These are phyloP conservation scores for Panthera tigris DNA, from an alignment of 2,113 vertebrate genomes.

Conservation along the genomic window DNA sequence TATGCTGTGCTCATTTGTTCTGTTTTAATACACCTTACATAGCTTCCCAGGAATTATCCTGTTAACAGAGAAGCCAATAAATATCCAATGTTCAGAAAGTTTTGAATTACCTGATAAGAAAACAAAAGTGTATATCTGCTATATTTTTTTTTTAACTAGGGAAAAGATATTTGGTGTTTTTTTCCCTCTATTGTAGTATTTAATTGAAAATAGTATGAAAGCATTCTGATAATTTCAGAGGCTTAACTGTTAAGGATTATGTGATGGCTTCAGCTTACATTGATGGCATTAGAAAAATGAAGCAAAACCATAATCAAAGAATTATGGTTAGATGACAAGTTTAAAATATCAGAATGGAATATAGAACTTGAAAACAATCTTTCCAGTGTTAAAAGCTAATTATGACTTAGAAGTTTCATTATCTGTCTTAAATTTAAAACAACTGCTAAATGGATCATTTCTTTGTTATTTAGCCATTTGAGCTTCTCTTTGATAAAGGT, in stretches of 20 bases:
- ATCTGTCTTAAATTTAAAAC: slow-evolving; percentile 74
- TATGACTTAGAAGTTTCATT: slow-evolving; percentile 70
- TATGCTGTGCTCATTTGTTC: not conserved
- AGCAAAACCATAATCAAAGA: not conserved
- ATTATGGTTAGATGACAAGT: slow-evolving; percentile 34
- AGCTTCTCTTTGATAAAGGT: slow-evolving; percentile 74
- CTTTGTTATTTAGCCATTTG: slow-evolving; percentile 77
- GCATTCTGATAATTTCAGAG: not conserved
- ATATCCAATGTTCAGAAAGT: not conserved
- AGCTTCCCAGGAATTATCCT: not conserved
- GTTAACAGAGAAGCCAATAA: not conserved
- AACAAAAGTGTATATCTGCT: not conserved
- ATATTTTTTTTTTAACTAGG: not conserved
- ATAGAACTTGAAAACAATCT: slow-evolving; percentile 50
- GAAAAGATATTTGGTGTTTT: not conserved
- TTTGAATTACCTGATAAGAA: slow-evolving; percentile 3
- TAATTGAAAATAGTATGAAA: slow-evolving; percentile 24
- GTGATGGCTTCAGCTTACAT: slow-evolving; percentile 7
- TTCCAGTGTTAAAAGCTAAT: slow-evolving; percentile 66
- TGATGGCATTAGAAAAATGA: slow-evolving; percentile 54
- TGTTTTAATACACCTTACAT: slow-evolving; percentile 50
- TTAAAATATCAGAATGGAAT: slow-evolving; percentile 42
- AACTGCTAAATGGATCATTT: slow-evolving; percentile 75
- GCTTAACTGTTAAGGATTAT: slow-evolving; percentile 40
- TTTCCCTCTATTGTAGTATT: not conserved